Evolutionary conservation across 2,888 invertebrate species (phyloP), one percentile per base, ranked within the genome.

Genomic region (Drosophila antonietae): DNA sequence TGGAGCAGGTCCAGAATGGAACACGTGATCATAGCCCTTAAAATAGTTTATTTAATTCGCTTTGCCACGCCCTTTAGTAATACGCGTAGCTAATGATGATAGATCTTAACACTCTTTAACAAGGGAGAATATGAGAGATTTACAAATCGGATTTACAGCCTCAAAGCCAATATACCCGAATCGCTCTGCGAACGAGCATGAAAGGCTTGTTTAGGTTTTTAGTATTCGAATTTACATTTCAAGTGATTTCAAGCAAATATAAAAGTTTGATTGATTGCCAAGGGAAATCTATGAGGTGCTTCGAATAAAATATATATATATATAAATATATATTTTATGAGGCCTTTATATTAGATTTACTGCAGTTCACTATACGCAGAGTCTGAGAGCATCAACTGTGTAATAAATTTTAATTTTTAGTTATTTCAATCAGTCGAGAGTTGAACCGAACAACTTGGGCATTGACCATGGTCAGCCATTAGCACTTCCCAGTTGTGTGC

Each of bases 401-500:
- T 14, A 37, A 37, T 46, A 31, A 63, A 14, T 55, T 64, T 51
- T 9, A 31, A 18, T 69, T 51, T 28, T 23, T 0, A 23, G 0
- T 23, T 23, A 23, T 37, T 66, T 51, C 49, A 51, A 31, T 56
- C 51, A 35, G 51, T 43, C 14, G 41, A 33, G 20, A 44, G 41
- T 23, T 41, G 41, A 39, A 14, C 39, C 9, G 15, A 20, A 8
- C 46, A n/a, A 28, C 35, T n/a, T 46, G 43, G 53, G 60, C 47
- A 49, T 47, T 64, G 70, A 53, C 52, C 68, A 47, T 66, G 78
- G 65, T 20, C 43, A 47, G 53, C 14, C 49, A 79, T 78, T 79
- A 75, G 59, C 77, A 75, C 70, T 78, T 78, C 77, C 77, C 67
- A 59, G 66, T 41, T 44, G 47, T 31, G 60, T 37, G 49, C 47